Conservation (phyloP, 2,888 invertebrate species). For the Zygothrica quintamaculata region DNA sequence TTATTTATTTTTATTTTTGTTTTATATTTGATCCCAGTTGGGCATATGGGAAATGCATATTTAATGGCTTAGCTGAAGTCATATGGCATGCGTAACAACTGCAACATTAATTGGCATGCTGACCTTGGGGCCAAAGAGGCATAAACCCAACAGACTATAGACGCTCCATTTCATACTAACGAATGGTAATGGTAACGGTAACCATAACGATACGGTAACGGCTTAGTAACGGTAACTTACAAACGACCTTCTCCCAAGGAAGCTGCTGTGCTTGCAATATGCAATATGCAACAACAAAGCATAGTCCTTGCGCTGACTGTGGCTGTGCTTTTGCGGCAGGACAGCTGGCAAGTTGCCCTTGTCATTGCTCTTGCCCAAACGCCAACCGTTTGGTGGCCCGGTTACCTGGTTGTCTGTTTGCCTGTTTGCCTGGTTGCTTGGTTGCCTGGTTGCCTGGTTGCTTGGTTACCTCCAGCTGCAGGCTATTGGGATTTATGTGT, state of each 20-base stretch:
- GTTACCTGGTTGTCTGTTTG: slow-evolving; percentile 1
- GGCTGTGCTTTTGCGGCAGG: slow-evolving; percentile 1
- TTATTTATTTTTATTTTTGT: too few relatives aligned
- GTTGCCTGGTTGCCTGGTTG: slow-evolving; percentile 1
- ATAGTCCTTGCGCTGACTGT: slow-evolving; percentile 24
- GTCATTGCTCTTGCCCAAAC: slow-evolving; percentile 39
- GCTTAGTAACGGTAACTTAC: slow-evolving; percentile 31
- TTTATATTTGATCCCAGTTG: slow-evolving; percentile 54
- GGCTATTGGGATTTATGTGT: slow-evolving; percentile 52
- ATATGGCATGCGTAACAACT: slow-evolving; percentile 19
- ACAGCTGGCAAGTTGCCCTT: slow-evolving; percentile 39
- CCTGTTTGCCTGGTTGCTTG: slow-evolving; percentile 17
- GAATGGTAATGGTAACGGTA: too few relatives aligned
- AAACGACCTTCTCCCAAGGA: slow-evolving; percentile 42
- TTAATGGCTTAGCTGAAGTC: slow-evolving; percentile 46
- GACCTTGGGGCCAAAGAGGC: slow-evolving; percentile 36
- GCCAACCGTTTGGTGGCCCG: not conserved
- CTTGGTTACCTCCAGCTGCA: slow-evolving; percentile 40
- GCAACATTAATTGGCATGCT: slow-evolving; percentile 60
- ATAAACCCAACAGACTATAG: slow-evolving; percentile 11
- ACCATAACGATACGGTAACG: too few relatives aligned
- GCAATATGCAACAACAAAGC: slow-evolving; percentile 24
- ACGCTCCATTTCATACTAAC: slow-evolving; percentile 5
- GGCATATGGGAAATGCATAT: slow-evolving; percentile 68
- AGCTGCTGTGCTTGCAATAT: slow-evolving; percentile 15